Conservation (phyloP, 2,888 invertebrate genomes). For the Leptura quadrifasciata region DNA sequence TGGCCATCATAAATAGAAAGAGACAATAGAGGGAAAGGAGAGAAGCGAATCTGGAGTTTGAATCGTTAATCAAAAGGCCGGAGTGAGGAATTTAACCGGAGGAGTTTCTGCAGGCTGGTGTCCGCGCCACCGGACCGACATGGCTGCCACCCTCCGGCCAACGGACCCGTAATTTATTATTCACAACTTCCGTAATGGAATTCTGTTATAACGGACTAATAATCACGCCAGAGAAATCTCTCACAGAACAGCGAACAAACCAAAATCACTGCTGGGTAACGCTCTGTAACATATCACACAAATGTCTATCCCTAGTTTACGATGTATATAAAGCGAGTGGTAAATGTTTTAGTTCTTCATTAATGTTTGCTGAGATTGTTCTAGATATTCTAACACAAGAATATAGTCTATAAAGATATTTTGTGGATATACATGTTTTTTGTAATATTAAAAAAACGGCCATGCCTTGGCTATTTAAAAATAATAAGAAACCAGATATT, state of each 20-base stretch:
- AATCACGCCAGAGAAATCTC: constrained; percentile 57
- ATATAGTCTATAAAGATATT: too few relatives aligned
- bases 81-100: constrained; percentile 58
- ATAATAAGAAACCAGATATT: too few relatives aligned
- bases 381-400: too few relatives aligned
- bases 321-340: neutral
- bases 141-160: constrained; percentile 72
- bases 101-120: constrained; percentile 65
- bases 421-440: too few relatives aligned
- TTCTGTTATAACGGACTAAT: constrained; percentile 69
- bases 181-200: constrained; percentile 64
- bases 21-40: constrained; percentile 46
- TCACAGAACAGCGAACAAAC: constrained; percentile 24
- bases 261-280: constrained; percentile 23
- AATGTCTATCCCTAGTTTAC: neutral
- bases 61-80: constrained; percentile 20
- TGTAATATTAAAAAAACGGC: too few relatives aligned
- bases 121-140: constrained; percentile 76
- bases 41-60: constrained; percentile 13
- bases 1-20: constrained; percentile 52
- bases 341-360: too few relatives aligned
- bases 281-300: constrained; percentile 9
- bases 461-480: too few relatives aligned
- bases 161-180: constrained; percentile 69
- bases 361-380: too few relatives aligned